phyloP scores from a whole-genome alignment of 1,140 invertebrate species.

The Ostrea denselamellosa region DNA sequence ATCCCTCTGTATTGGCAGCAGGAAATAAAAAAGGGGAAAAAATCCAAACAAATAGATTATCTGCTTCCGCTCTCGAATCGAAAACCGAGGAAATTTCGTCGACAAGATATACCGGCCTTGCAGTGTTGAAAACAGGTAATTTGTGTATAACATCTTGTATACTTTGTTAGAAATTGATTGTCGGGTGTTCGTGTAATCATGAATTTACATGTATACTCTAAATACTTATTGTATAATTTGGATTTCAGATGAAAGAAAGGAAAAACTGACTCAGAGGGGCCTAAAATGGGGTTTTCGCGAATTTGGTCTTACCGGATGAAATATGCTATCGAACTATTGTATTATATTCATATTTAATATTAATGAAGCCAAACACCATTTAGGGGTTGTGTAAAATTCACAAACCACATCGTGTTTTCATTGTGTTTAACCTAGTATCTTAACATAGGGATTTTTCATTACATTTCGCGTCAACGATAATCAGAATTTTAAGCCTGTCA shows the following conservation, averaged over 20 bases:
- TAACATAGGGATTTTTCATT: too few relatives aligned
- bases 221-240: background rate
- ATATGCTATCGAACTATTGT: too few relatives aligned
- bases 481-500: background rate
- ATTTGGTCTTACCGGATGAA: too few relatives aligned
- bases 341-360: too few relatives aligned
- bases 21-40: too few relatives aligned
- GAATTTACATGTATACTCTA: background rate
- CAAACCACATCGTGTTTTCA: too few relatives aligned
- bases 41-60: background rate
- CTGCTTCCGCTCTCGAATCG: slow-evolving; percentile 4
- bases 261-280: background rate
- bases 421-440: too few relatives aligned
- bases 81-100: background rate
- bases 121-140: slow-evolving; percentile 11
- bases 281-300: background rate
- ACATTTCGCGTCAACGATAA: too few relatives aligned
- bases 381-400: too few relatives aligned
- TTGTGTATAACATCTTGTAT: background rate
- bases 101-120: slow-evolving; percentile 17
- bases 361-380: too few relatives aligned
- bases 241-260: background rate
- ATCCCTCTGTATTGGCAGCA: too few relatives aligned
- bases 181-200: background rate
- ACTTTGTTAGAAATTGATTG: background rate